Conservation (phyloP, 2,888 invertebrate species). For the Neoitamus cyanurus region DNA sequence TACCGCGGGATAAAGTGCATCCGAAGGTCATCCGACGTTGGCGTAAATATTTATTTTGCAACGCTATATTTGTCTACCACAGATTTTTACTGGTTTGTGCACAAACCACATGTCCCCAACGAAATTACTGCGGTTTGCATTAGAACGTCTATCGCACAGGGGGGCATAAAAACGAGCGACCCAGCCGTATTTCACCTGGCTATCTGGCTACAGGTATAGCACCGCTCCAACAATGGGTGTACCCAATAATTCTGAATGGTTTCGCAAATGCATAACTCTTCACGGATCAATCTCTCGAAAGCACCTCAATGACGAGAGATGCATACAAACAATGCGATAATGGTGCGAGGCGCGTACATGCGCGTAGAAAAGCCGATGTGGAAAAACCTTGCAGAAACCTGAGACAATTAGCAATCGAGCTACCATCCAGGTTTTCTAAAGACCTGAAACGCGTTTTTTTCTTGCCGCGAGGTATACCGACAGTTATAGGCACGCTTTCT, state of each 20-base stretch:
- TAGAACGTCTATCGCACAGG: background rate
- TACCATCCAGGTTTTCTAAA: constrained; percentile 24
- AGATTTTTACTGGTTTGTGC: background rate
- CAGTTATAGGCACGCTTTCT: constrained; percentile 37
- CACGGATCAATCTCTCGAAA: constrained; percentile 37
- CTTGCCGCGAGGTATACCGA: background rate
- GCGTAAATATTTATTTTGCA: background rate
- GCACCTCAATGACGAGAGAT: constrained; percentile 30
- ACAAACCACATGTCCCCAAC: background rate
- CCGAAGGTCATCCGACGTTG: background rate
- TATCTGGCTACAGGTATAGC: background rate
- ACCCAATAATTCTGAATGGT: constrained; percentile 39
- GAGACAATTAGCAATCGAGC: constrained; percentile 36
- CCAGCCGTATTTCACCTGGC: background rate
- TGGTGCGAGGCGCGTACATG: constrained; percentile 1
- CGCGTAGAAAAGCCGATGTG: background rate
- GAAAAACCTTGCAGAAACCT: constrained; percentile 41
- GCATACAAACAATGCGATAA: constrained; percentile 41
- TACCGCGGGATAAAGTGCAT: background rate
- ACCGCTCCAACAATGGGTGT: constrained; percentile 34
- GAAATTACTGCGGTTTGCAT: background rate
- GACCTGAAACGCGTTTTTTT: background rate
- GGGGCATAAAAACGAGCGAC: constrained; percentile 2
- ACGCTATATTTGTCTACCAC: background rate
- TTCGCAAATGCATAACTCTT: constrained; percentile 31